These are phyloP conservation scores for Micromussa lordhowensis DNA, from an alignment of 92 coral and sea anemone species.

Conservation along the genomic window DNA sequence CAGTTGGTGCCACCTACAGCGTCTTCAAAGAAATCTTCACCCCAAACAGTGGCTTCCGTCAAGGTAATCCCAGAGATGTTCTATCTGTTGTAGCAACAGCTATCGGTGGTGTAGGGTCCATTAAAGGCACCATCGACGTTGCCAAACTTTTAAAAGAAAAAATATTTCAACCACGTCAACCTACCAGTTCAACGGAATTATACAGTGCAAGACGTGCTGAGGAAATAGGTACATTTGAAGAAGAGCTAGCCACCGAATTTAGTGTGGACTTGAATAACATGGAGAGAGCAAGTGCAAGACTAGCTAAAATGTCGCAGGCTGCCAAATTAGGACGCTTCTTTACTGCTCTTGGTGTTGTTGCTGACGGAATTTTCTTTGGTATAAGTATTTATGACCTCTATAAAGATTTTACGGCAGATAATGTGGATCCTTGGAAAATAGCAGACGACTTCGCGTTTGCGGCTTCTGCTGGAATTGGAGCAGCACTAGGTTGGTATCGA, in stretches of 20 bases:
- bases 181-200: neutral
- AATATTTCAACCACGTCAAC: neutral
- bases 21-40: neutral
- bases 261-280: neutral
- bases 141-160: neutral
- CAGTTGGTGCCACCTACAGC: constrained; percentile 16
- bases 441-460: constrained; percentile 19
- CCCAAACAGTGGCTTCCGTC: constrained; percentile 6
- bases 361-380: constrained; percentile 16
- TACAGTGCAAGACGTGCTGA: neutral
- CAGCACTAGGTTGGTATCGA: neutral
- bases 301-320: neutral
- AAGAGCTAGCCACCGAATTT: neutral
- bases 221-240: neutral
- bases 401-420: constrained; percentile 1
- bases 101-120: constrained; percentile 13
- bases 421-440: neutral
- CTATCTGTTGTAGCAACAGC: constrained; percentile 12
- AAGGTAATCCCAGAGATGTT: constrained; percentile 10
- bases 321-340: neutral
- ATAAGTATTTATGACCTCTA: constrained; percentile 17
- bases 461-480: constrained; percentile 4
- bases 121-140: neutral
- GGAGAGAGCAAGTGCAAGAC: neutral
- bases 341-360: constrained; percentile 13